These are phyloP conservation scores for Pterobdella sp. DNA, from an alignment of 2,888 invertebrate genomes.

Conservation along the genomic window DNA sequence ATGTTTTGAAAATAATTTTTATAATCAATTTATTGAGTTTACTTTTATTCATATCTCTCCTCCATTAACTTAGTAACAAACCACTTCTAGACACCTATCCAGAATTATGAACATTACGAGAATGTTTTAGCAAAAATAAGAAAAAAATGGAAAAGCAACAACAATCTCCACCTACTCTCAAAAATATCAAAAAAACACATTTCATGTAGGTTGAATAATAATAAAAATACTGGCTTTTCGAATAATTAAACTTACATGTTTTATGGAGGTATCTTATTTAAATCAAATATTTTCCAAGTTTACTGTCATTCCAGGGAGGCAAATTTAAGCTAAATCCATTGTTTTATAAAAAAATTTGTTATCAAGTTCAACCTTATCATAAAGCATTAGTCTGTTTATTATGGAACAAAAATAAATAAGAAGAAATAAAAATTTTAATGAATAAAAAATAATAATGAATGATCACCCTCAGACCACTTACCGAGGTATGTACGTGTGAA, in stretches of 20 bases:
- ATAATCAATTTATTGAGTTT: not conserved
- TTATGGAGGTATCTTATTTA: no score
- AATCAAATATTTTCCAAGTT: no score
- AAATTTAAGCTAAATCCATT: no score
- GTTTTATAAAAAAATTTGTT: no score
- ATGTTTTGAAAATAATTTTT: no score
- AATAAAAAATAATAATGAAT: not conserved
- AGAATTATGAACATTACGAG: no score
- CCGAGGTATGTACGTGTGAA: conserved; percentile 82
- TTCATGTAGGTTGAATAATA: not conserved
- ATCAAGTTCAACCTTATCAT: no score
- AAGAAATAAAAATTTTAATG: not conserved
- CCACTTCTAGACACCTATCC: not conserved
- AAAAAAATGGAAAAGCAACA: not conserved
- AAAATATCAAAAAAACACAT: not conserved
- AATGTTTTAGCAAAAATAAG: not conserved
- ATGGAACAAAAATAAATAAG: no score
- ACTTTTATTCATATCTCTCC: not conserved
- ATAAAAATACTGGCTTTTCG: no score
- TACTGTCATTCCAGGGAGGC: no score
- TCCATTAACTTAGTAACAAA: not conserved
- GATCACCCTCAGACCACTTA: conserved; percentile 32
- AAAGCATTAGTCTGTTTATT: no score
- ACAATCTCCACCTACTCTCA: not conserved
- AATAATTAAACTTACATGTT: no score